Conservation (phyloP, 2,797 vertebrate species). For the Lateolabrax maculatus region DNA sequence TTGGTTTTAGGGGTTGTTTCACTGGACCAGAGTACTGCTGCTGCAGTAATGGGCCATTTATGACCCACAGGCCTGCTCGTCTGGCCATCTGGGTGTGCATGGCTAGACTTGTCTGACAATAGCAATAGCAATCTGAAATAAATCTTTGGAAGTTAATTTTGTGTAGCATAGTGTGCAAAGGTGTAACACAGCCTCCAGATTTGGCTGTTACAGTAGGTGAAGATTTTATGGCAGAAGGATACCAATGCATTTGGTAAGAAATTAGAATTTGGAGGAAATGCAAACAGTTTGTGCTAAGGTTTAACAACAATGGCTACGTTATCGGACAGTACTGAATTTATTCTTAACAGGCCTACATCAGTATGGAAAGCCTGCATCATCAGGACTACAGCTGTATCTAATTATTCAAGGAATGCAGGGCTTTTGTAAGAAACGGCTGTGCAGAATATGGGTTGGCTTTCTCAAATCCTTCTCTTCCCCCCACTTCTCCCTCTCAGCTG, state of each 20-base stretch:
- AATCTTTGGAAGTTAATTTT: neutral
- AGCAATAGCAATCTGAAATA: conserved; percentile 1
- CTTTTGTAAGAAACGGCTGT: conserved; percentile 65
- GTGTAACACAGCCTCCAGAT: neutral
- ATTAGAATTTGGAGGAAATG: neutral
- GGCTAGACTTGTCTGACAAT: conserved; percentile 44
- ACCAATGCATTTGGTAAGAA: neutral
- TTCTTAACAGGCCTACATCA: conserved; percentile 36
- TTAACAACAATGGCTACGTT: neutral
- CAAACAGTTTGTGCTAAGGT: neutral
- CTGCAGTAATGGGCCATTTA: conserved; percentile 49
- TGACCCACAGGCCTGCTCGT: conserved; percentile 43
- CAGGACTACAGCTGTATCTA: conserved; percentile 80
- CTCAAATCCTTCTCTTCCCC: conserved; percentile 58
- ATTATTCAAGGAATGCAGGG: conserved; percentile 83
- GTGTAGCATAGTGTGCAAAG: neutral
- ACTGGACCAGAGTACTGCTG: conserved; percentile 32
- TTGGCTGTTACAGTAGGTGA: neutral
- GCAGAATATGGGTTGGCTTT: conserved; percentile 65
- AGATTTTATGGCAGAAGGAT: neutral
- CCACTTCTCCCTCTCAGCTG: conserved; percentile 73
- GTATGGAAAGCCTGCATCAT: conserved; percentile 71
- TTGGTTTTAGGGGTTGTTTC: conserved; percentile 42
- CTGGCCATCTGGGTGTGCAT: conserved; percentile 47
- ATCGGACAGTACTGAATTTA: conserved; percentile 10